Percentiles rank a stretch among this genome's conserved stretches.
These are phyloP conservation scores for Paraplagusia blochii DNA, from an alignment of 2,113 vertebrate genomes.

Conservation along the genomic window DNA sequence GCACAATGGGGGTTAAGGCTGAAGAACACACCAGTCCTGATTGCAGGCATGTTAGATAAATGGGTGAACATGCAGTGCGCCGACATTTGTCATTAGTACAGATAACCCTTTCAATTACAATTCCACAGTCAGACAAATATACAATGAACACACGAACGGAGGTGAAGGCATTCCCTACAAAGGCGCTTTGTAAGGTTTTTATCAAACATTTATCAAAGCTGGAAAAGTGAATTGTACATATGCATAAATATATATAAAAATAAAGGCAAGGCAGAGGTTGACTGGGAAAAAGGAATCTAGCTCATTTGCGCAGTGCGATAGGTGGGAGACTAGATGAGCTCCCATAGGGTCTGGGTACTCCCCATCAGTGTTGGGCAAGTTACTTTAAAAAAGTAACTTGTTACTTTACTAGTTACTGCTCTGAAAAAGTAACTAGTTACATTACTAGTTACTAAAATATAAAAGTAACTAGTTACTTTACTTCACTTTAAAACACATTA, in stretches of 20 bases:
- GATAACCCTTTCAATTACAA: not conserved
- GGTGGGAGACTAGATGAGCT: conserved; percentile 89
- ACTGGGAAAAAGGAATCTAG: conserved; percentile 79
- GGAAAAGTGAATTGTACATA: conserved; percentile 31
- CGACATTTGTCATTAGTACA: conserved; percentile 21
- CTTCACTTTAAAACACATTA: no score
- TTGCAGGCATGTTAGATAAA: conserved; percentile 46
- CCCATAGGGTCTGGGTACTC: conserved; percentile 84
- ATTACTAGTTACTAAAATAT: no score
- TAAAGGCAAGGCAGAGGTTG: conserved; percentile 65
- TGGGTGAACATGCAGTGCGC: conserved; percentile 12
- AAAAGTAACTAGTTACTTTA: no score
- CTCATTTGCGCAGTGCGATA: conserved; percentile 88
- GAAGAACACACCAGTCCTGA: conserved; percentile 39
- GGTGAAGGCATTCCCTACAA: conserved; percentile 67
- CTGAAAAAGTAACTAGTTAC: no score
- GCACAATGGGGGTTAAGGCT: conserved; percentile 44
- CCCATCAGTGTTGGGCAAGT: no score
- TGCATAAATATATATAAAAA: conserved; percentile 43
- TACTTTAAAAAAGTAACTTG: no score
- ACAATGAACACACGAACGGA: conserved; percentile 11
- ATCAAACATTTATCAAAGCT: conserved; percentile 53
- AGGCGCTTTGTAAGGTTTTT: conserved; percentile 62
- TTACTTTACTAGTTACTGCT: no score
- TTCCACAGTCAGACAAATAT: not conserved